Conservation (phyloP, 2,113 vertebrate genomes). For the Burhinus bistriatus region DNA sequence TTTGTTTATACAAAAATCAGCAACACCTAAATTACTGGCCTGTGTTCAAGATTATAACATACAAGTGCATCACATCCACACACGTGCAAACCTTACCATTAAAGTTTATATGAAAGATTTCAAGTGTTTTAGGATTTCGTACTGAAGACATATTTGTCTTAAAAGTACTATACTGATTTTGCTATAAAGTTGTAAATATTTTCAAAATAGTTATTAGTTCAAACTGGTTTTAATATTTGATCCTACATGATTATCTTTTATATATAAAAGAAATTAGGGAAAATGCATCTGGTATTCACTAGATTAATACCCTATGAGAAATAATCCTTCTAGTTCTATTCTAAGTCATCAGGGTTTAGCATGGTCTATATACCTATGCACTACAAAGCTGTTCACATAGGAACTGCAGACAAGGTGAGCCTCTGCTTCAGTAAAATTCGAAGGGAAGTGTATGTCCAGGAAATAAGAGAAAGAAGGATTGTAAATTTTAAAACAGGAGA, state of each 20-base stretch:
- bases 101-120: neutral
- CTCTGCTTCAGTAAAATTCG: neutral
- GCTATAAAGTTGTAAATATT: neutral
- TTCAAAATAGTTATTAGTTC: neutral
- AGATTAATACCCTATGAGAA: neutral
- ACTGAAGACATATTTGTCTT: neutral
- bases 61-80: neutral
- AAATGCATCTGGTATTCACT: neutral
- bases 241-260: neutral
- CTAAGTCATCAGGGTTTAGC: neutral
- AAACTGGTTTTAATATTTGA: neutral
- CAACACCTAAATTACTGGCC: neutral
- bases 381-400: neutral
- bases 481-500: neutral
- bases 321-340: neutral
- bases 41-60: neutral
- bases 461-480: neutral
- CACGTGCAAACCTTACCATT: neutral
- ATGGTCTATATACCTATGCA: neutral
- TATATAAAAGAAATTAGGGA: neutral
- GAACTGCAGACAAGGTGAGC: neutral
- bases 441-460: neutral
- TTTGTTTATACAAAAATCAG: neutral
- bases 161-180: neutral
- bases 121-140: neutral